Base-by-base conservation (phyloP, 1,140 invertebrate genomes). In the Portunus trituberculatus region DNA sequence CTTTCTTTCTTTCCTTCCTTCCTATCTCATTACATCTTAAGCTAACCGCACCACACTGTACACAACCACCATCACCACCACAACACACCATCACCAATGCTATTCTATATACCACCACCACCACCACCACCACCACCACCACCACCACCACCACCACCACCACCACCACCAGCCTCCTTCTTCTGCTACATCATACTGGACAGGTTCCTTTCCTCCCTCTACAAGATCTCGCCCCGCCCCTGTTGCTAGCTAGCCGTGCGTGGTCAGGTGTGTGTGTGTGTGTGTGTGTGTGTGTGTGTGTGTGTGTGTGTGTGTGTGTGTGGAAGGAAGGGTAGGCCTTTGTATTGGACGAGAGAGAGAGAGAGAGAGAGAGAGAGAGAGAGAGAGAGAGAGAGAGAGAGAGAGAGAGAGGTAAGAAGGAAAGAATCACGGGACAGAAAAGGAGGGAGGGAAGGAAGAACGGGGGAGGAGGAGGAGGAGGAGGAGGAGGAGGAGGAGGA, bases 291-390 rank as follows among this genome's bases (percentile, higher is more conserved):
- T 82, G 76, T 82, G 76, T 82, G 76, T 82, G 76, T 82, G 76
- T 82, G 76, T 82, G 76, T 82, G 76, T 82, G 76, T 28, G 83
- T 84, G 84, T 28, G 76, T 82, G 76, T 82, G 76, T 28, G 83
- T 84, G 84, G 2, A 87, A 25, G 84, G 84, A 31, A 87, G 25
- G 84, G 84, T 31, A 39, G 31, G 20, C 28, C 20, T 82, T 20
- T 4, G 83, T 25, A 6, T 10, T 12, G 83, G 83, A 29, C 4
- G 25, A 32, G 48, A 3, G 89, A 20, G 25, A 59, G 89, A 29
- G 31, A 91, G 48, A 20, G 89, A 29, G n/a, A 59, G 46, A 29
- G 46, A 59, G 20, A 59, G 89, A 31, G 25, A 59, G 46, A 29
- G 25, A 31, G 46, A 59, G 48, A 59, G 89, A 10, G 46, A 31